Evolutionary conservation across 2,797 vertebrate species (phyloP), one percentile per base, ranked within the genome.

Genomic region (Sebastes trivittatus): DNA sequence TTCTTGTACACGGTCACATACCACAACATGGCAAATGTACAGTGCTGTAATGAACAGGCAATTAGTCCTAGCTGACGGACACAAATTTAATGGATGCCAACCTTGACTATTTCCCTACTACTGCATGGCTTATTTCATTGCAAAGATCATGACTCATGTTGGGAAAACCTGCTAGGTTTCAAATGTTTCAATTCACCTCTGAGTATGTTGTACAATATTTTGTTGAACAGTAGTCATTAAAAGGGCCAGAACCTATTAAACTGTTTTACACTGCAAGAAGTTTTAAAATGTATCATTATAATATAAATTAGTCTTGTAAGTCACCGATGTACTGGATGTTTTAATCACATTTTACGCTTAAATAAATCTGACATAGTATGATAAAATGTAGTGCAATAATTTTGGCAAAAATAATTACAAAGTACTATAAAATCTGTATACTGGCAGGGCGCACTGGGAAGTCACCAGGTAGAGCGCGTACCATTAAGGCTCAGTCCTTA

Each of bases 1-100:
- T 79, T 93, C 93, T 94, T 87, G 87, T 84, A 75, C 66, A 80
- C 65, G 73, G 80, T 77, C 63, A 64, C 85, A 85, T 83, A 81
- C 87, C 76, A 83, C 34, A 75, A 72, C 71, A 89, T 49, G 13
- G 72, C 59, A 88, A 68, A 81, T 64, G 61, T 81, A 86, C 73
- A 72, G n/a, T 52, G 42, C 59, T 82, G 42, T 49, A 67, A 75
- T 29, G 23, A 85, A 77, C 32, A 71, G n/a, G 71, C n/a, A 67
- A 78, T 80, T 32, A 73, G 46, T 84, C 72, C 6, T 29, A 70
- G 56, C 55, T 69, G 59, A 69, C 29, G 2, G 6, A 80, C 55
- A 82, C n/a, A 72, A 55, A 74, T 62, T 9, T 9, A 72, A 74
- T 29, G 7, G 30, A 71, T 42, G 63, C 59, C 5, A 36, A 29